These are phyloP conservation scores for Horisme vitalbata DNA, from an alignment of 2,888 invertebrate species.

Conservation along the genomic window DNA sequence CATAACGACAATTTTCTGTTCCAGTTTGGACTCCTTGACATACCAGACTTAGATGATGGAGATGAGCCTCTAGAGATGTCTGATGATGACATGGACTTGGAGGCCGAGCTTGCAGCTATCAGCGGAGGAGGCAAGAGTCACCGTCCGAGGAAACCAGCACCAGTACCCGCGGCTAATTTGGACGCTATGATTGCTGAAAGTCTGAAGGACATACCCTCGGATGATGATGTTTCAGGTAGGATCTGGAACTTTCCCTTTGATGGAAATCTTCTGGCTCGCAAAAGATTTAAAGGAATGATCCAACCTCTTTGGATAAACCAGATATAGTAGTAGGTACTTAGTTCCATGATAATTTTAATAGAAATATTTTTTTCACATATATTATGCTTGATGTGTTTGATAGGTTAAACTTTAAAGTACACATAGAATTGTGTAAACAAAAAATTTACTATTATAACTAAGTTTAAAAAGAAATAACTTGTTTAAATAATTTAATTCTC, in stretches of 20 bases:
- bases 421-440: too few relatives aligned
- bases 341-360: too few relatives aligned
- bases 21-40: slow-evolving; percentile 90
- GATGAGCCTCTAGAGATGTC: slow-evolving; percentile 79
- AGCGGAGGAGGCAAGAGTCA: slow-evolving; percentile 62
- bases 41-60: slow-evolving; percentile 83
- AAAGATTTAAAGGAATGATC: slow-evolving; percentile 2
- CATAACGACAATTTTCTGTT: background rate
- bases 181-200: slow-evolving; percentile 91
- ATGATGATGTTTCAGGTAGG: slow-evolving; percentile 86
- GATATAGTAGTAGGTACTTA: too few relatives aligned
- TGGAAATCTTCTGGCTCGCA: too few relatives aligned
- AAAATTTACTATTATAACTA: too few relatives aligned
- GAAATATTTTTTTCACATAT: too few relatives aligned
- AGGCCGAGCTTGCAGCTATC: slow-evolving; percentile 92
- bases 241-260: background rate
- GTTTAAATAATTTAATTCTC: too few relatives aligned
- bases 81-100: slow-evolving; percentile 90
- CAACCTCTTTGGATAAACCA: too few relatives aligned
- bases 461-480: too few relatives aligned
- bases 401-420: too few relatives aligned
- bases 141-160: slow-evolving; percentile 55
- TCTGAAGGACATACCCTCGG: slow-evolving; percentile 88
- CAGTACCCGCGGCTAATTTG: slow-evolving; percentile 83
- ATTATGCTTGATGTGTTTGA: too few relatives aligned